Evolutionary conservation across 2,888 invertebrate genomes (phyloP).

Genomic region (Xanthorhoe designata): DNA sequence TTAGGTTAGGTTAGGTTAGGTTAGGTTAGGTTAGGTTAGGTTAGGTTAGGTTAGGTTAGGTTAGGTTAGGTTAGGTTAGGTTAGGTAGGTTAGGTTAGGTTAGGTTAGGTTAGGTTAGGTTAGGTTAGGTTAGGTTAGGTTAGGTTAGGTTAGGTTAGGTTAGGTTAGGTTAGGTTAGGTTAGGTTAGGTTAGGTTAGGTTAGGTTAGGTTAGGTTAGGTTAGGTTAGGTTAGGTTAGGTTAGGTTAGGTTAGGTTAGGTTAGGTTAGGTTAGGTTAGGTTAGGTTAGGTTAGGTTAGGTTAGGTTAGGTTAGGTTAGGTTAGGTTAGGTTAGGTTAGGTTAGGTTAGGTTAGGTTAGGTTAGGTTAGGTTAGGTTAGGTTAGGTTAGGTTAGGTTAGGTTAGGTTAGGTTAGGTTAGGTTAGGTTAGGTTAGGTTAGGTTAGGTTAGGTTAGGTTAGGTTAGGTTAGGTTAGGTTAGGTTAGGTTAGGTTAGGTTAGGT

Average conservation of each 20-base stretch:
- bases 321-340: conserved; percentile 1
- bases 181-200: conserved; percentile 1
- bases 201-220: conserved; percentile 1
- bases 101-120: conserved; percentile 1
- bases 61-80: conserved; percentile 1
- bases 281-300: conserved; percentile 1
- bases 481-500: background rate
- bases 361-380: conserved; percentile 1
- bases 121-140: conserved; percentile 1
- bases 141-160: conserved; percentile 1
- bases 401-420: conserved; percentile 1
- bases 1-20: conserved; percentile 30
- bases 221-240: conserved; percentile 1
- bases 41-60: conserved; percentile 1
- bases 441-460: no score
- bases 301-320: conserved; percentile 1
- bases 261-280: conserved; percentile 1
- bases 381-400: conserved; percentile 1
- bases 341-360: conserved; percentile 1
- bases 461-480: no score
- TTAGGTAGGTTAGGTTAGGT: conserved; percentile 1
- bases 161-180: conserved; percentile 1
- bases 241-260: conserved; percentile 1
- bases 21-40: background rate
- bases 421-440: background rate